These are phyloP conservation scores for Dermatophagoides farinae DNA, from an alignment of 1,140 invertebrate genomes.

Conservation along the genomic window DNA sequence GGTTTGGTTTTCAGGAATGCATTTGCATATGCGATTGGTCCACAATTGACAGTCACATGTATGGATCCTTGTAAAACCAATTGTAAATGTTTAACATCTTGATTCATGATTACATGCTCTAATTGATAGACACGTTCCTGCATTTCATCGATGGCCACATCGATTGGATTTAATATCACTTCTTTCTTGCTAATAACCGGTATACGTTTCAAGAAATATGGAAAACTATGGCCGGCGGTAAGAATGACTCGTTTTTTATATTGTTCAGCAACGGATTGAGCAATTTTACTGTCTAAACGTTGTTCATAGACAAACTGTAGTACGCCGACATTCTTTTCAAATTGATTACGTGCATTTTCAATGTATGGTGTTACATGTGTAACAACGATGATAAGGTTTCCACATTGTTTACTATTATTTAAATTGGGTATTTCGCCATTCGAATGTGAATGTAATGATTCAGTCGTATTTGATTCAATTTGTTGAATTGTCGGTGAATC, in stretches of 20 bases:
- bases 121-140: slow-evolving; percentile 56
- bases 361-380: slow-evolving; percentile 5
- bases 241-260: slow-evolving; percentile 66
- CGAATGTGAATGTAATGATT: not conserved
- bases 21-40: slow-evolving; percentile 71
- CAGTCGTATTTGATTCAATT: not conserved
- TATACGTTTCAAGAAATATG: slow-evolving; percentile 74
- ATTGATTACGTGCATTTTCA: slow-evolving; percentile 1
- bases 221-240: slow-evolving; percentile 59
- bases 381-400: not conserved
- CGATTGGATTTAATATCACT: slow-evolving; percentile 65
- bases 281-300: not conserved
- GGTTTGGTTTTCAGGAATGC: slow-evolving; percentile 47
- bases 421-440: not conserved
- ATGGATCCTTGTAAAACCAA: slow-evolving; percentile 68
- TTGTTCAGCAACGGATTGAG: slow-evolving; percentile 50
- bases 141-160: slow-evolving; percentile 85
- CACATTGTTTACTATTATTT: not conserved
- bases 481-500: not conserved
- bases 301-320: slow-evolving; percentile 10
- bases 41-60: slow-evolving; percentile 83
- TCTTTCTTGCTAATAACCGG: slow-evolving; percentile 46
- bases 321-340: not conserved
- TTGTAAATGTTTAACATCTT: slow-evolving; percentile 71
- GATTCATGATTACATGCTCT: slow-evolving; percentile 55